These are phyloP conservation scores for Menidia beryllina DNA, from an alignment of 2,113 vertebrate species.

Conservation along the genomic window DNA sequence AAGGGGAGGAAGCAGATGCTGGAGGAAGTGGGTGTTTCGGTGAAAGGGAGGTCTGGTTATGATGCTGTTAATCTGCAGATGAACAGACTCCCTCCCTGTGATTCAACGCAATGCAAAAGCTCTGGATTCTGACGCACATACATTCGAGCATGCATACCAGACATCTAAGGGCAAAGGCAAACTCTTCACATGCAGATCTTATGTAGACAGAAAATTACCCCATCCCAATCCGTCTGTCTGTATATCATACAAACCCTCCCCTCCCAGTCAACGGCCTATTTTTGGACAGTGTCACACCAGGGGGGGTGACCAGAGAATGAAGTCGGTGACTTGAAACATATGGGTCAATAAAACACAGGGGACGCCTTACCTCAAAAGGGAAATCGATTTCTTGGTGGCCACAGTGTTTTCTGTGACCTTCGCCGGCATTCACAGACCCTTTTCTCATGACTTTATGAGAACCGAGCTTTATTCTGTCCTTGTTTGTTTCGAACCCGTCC, in stretches of 20 bases:
- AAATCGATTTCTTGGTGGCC: constrained; percentile 74
- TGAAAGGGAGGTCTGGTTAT: constrained; percentile 62
- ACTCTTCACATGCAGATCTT: neutral
- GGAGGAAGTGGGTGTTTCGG: constrained; percentile 68
- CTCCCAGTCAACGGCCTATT: constrained; percentile 35
- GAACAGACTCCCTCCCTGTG: constrained; percentile 68
- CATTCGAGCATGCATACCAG: constrained; percentile 7
- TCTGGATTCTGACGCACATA: constrained; percentile 50
- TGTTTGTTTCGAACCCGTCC: constrained; percentile 46
- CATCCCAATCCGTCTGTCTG: neutral
- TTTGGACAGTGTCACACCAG: constrained; percentile 44
- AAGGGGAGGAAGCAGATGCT: constrained; percentile 28
- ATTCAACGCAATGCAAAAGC: constrained; percentile 69
- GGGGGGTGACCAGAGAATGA: constrained; percentile 47
- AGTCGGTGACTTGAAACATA: constrained; percentile 69
- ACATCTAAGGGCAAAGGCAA: constrained; percentile 17
- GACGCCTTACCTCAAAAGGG: constrained; percentile 66
- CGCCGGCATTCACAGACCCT: constrained; percentile 39
- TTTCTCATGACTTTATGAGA: constrained; percentile 51
- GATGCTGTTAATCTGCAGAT: constrained; percentile 77
- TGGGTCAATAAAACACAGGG: constrained; percentile 78
- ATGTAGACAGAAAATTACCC: no score
- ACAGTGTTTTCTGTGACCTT: constrained; percentile 71
- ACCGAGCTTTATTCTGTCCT: constrained; percentile 44
- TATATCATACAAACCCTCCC: constrained; percentile 9